Percentiles rank a stretch among this genome's conserved stretches.
Conservation (phyloP, 2,888 invertebrate species). For the Lepidochitona cinerea region DNA sequence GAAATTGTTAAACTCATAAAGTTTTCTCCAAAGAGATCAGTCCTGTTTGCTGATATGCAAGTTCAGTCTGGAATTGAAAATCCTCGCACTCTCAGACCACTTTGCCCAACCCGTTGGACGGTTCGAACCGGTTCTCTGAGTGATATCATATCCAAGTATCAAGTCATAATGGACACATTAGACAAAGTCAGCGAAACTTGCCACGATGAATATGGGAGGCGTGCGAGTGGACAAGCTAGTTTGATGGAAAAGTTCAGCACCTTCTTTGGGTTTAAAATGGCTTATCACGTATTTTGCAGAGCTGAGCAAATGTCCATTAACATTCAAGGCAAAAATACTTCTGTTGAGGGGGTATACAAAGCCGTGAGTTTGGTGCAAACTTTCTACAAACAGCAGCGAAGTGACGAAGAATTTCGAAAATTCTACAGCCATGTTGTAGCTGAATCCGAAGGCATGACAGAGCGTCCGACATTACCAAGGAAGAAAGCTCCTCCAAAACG, state of each 20-base stretch:
- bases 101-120: constrained; percentile 32
- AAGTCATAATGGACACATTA: constrained; percentile 17
- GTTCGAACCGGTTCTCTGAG: constrained; percentile 20
- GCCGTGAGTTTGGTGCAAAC: neutral
- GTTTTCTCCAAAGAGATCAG: constrained; percentile 25
- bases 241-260: constrained; percentile 25
- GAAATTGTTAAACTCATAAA: constrained; percentile 27
- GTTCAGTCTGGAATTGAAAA: neutral
- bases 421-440: constrained; percentile 9
- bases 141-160: constrained; percentile 22
- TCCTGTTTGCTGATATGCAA: constrained; percentile 19
- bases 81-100: constrained; percentile 11
- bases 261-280: constrained; percentile 24
- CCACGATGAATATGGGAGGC: constrained; percentile 19
- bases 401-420: constrained; percentile 12
- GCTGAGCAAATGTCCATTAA: constrained; percentile 24
- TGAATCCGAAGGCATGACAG: constrained; percentile 10
- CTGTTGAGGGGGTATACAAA: constrained; percentile 20
- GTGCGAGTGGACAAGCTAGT: constrained; percentile 21
- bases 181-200: constrained; percentile 18
- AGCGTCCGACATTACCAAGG: constrained; percentile 14
- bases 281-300: constrained; percentile 24
- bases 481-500: constrained; percentile 7
- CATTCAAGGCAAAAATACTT: constrained; percentile 20
- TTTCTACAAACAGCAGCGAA: constrained; percentile 17